phyloP scores from a whole-genome alignment of 2,797 vertebrate species.

The Peromyscus eremicus region DNA sequence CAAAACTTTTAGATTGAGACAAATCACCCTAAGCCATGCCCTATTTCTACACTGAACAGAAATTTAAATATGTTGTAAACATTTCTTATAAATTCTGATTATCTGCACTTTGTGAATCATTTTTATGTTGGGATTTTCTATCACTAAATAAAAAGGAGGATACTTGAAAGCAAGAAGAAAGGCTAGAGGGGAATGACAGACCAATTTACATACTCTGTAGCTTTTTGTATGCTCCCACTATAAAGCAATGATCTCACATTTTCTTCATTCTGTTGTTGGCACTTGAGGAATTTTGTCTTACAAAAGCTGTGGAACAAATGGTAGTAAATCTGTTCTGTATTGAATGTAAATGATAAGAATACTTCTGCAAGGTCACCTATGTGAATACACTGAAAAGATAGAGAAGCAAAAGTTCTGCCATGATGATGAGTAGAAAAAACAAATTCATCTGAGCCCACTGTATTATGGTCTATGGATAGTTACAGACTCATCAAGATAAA shows the following conservation, averaged over 20 bases:
- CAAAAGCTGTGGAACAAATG: constrained; percentile 25
- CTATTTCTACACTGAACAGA: constrained; percentile 51
- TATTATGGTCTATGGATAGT: not conserved
- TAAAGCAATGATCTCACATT: constrained; percentile 60
- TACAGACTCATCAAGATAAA: not conserved
- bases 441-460: not conserved
- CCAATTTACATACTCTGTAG: constrained; percentile 63
- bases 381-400: not conserved
- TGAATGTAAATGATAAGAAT: not conserved
- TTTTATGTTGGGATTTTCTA: constrained; percentile 40
- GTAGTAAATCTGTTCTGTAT: not conserved
- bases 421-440: not conserved
- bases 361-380: not conserved
- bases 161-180: not conserved
- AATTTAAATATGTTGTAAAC: constrained; percentile 33
- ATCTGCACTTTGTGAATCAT: not conserved
- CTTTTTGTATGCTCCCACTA: constrained; percentile 67
- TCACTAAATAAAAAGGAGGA: constrained; percentile 1
- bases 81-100: constrained; percentile 64
- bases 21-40: constrained; percentile 23
- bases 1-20: constrained; percentile 72
- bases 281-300: constrained; percentile 70
- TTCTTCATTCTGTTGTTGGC: constrained; percentile 74
- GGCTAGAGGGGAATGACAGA: constrained; percentile 58
- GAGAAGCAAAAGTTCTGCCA: not conserved